These are phyloP conservation scores for Apotomis betuletana DNA, from an alignment of 2,888 invertebrate species.

Conservation along the genomic window DNA sequence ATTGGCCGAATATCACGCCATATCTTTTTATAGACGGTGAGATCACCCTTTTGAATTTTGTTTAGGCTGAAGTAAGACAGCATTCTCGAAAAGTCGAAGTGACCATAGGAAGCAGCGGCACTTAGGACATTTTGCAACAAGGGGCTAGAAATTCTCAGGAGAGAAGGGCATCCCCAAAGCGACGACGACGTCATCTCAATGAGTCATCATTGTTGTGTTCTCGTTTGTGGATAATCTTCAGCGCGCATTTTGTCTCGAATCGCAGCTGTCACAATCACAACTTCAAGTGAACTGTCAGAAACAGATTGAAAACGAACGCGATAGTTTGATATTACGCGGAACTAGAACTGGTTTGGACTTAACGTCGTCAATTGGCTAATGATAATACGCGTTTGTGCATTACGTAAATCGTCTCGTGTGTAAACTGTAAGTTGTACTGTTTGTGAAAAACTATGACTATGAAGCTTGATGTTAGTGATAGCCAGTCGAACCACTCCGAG, in stretches of 20 bases:
- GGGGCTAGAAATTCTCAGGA: constrained; percentile 64
- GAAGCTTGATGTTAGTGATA: constrained; percentile 85
- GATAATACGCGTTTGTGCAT: constrained; percentile 49
- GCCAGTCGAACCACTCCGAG: constrained; percentile 84
- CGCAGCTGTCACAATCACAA: constrained; percentile 65
- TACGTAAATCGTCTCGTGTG: constrained; percentile 58
- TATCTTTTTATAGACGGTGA: constrained; percentile 69
- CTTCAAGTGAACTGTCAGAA: constrained; percentile 66
- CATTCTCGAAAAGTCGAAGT: constrained; percentile 60
- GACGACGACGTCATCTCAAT: constrained; percentile 71
- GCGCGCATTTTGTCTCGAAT: constrained; percentile 65
- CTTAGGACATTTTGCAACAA: constrained; percentile 65
- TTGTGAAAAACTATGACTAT: constrained; percentile 76
- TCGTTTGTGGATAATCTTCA: constrained; percentile 63
- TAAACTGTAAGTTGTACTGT: constrained; percentile 50
- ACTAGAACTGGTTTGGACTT: constrained; percentile 53
- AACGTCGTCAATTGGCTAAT: constrained; percentile 50
- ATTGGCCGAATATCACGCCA: constrained; percentile 78
- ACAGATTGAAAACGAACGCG: constrained; percentile 46
- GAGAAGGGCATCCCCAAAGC: constrained; percentile 81
- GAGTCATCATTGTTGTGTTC: constrained; percentile 79
- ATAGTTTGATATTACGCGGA: constrained; percentile 56
- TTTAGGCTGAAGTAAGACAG: constrained; percentile 53
- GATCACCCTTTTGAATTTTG: constrained; percentile 70
- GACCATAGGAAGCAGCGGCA: constrained; percentile 53